Evolutionary conservation across 2,888 invertebrate genomes (phyloP).

Genomic region (Malacosoma neustria): DNA sequence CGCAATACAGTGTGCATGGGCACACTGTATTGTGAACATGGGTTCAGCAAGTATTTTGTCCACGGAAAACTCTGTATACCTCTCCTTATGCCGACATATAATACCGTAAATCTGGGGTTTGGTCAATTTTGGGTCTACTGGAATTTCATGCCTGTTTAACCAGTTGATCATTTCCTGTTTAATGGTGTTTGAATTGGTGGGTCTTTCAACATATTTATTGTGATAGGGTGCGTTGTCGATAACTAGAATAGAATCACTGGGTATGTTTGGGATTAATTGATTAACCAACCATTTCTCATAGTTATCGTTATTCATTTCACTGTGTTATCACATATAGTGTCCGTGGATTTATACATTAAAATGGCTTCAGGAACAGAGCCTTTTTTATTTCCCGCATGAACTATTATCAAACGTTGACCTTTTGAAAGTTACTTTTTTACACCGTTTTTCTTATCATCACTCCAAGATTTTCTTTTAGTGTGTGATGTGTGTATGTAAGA

Average conservation of each 20-base stretch:
- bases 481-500: conserved; percentile 4
- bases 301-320: conserved; percentile 22
- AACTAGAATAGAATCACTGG: conserved; percentile 10
- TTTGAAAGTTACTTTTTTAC: conserved; percentile 2
- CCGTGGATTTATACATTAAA: conserved; percentile 5
- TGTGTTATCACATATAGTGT: conserved; percentile 15
- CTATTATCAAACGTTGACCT: conserved; percentile 6
- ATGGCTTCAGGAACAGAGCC: conserved; percentile 4
- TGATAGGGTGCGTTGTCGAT: conserved; percentile 12
- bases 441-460: conserved; percentile 1
- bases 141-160: conserved; percentile 5
- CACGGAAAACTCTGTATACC: conserved; percentile 7
- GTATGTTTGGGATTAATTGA: conserved; percentile 17
- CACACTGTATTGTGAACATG: conserved; percentile 7
- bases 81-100: conserved; percentile 8
- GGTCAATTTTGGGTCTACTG: conserved; percentile 16
- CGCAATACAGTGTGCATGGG: conserved; percentile 9
- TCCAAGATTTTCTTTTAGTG: background rate
- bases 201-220: conserved; percentile 6
- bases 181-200: conserved; percentile 8
- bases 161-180: conserved; percentile 6
- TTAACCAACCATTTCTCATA: conserved; percentile 21
- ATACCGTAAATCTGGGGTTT: conserved; percentile 8
- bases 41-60: conserved; percentile 8
- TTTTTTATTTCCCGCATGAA: conserved; percentile 4